Conservation (phyloP, 2,113 vertebrate species). For the Callorhinus ursinus region DNA sequence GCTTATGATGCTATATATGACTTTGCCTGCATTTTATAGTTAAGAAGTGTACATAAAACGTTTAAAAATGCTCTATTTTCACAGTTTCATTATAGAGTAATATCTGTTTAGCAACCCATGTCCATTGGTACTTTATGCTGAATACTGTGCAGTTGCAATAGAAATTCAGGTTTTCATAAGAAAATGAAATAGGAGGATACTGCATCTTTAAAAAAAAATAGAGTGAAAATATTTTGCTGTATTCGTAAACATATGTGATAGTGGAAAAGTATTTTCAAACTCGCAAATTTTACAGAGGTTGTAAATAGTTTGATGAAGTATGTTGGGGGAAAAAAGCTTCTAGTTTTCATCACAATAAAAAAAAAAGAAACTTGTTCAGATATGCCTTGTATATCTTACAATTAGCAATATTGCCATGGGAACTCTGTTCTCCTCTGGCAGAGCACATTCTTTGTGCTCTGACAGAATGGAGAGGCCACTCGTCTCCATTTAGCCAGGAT, state of each 20-base stretch:
- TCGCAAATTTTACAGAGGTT: slow-evolving; percentile 91
- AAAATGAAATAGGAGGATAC: slow-evolving; percentile 84
- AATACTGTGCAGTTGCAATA: slow-evolving; percentile 74
- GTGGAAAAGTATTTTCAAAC: slow-evolving; percentile 91
- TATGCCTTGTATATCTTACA: slow-evolving; percentile 80
- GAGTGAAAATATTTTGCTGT: slow-evolving; percentile 90
- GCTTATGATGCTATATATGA: slow-evolving; percentile 77
- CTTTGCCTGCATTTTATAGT: slow-evolving; percentile 84
- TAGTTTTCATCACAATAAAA: slow-evolving; percentile 85
- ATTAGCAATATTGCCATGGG: slow-evolving; percentile 27
- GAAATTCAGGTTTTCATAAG: slow-evolving; percentile 80
- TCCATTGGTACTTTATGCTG: slow-evolving; percentile 78
- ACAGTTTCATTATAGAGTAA: slow-evolving; percentile 69
- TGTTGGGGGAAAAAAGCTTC: slow-evolving; percentile 85
- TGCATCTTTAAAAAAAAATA: slow-evolving; percentile 86
- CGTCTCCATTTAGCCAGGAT: slow-evolving; percentile 74
- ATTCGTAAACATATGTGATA: slow-evolving; percentile 90
- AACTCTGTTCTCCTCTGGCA: slow-evolving; percentile 71
- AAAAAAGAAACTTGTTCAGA: slow-evolving; percentile 67
- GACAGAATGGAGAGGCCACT: slow-evolving; percentile 73
- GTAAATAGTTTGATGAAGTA: slow-evolving; percentile 89
- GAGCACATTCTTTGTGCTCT: slow-evolving; percentile 52
- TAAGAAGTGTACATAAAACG: slow-evolving; percentile 80
- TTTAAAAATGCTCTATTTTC: slow-evolving; percentile 83
- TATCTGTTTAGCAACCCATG: slow-evolving; percentile 73